A percentile compares a stretch with the other conserved stretches of the same genome.
phyloP scores from a whole-genome alignment of 2,888 invertebrate species.

The Heliconius charithonia region DNA sequence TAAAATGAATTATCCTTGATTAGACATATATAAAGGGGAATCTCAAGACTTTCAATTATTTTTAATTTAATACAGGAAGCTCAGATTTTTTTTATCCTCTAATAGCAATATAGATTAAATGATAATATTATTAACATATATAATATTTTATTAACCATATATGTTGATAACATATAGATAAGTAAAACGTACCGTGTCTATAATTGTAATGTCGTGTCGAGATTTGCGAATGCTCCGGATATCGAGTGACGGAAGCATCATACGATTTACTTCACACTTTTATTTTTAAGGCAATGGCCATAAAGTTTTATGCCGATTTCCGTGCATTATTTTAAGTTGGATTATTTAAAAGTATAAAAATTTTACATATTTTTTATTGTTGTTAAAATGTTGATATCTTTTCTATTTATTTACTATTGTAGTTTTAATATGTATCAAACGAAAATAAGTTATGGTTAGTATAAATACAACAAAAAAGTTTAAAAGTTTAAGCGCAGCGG shows the following conservation, averaged over 20 bases:
- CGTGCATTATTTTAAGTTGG: not conserved
- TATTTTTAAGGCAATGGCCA: conserved; percentile 30
- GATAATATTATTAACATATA: conserved; percentile 8
- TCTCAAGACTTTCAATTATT: not conserved
- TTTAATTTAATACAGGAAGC: not conserved
- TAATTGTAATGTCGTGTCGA: conserved; percentile 15
- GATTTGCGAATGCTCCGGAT: conserved; percentile 37
- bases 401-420: not conserved
- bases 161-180: conserved; percentile 10
- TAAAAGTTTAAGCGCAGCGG: too few species aligned
- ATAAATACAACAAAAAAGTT: too few species aligned
- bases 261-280: conserved; percentile 38
- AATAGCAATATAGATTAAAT: not conserved
- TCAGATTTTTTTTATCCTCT: not conserved
- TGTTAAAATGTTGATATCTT: not conserved
- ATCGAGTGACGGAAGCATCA: conserved; percentile 38
- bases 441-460: too few species aligned
- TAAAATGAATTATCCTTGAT: not conserved
- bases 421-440: too few species aligned
- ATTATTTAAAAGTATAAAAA: not conserved
- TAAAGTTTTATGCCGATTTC: not conserved
- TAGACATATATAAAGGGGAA: not conserved
- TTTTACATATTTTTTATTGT: not conserved
- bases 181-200: conserved; percentile 12
- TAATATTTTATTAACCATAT: conserved; percentile 10